Base-by-base conservation (phyloP, 2,797 vertebrate species). In the Scarus forsteni region DNA sequence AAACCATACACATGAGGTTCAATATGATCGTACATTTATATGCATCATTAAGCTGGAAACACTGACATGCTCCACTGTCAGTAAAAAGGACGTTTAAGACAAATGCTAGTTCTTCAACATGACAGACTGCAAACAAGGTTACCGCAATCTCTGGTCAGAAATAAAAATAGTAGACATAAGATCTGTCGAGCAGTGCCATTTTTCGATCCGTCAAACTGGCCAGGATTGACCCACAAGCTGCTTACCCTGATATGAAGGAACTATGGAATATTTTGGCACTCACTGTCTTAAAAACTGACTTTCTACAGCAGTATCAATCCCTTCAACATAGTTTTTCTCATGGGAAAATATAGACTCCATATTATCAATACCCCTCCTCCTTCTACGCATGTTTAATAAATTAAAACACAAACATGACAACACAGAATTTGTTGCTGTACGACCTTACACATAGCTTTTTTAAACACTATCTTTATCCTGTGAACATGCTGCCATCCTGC, bases 401-500 rank as follows among this genome's bases (percentile, higher is more conserved):
- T 48, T 3, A 15, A 49, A 51, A 16, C 6, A 19, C 14, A 1
- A n/a, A 6, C 49, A 39, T 48, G 43, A 18, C 40, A 40, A 4
- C 35, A 7, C 5, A 0, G 0, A 35, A 16, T 52, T 36, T 59
- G 7, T 51, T 50, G 2, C 34, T 10, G 3, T 16, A 39, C 36
- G 16, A 40, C 10, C 11, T 62, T 50, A 44, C 50, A 19, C 7
- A 4, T 15, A 27, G 58, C 40, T 18, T 15, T 46, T 18, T 72
- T 1, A 1, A 61, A 39, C 40, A 3, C 9, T 16, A 44, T 48
- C 59, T 71, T 34, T 54, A 7, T 15, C 40, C 7, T 12, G 16
- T 46, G 11, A 66, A 60, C 39, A 63, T 39, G 12, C 64, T 0
- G 8, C 55, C 64, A 56, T 64, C 54, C 35, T 61, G 43, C 40